Base-by-base conservation (phyloP, 1,140 invertebrate species). In the Pseudoatta argentina region DNA sequence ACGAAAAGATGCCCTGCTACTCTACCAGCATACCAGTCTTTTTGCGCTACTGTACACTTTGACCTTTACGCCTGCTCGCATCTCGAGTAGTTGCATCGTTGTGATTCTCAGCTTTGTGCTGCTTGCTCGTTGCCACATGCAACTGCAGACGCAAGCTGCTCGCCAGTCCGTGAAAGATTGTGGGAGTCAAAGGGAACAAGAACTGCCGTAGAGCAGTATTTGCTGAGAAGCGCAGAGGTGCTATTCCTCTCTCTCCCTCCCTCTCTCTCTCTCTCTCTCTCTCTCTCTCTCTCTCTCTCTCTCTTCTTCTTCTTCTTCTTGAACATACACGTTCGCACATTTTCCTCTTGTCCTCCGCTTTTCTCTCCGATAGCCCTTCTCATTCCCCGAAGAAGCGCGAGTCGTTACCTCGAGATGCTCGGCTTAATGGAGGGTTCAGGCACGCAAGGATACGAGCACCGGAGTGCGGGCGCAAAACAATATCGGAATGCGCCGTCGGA, bases 371-470 rank as follows among this genome's bases (percentile, higher is more conserved):
- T 21, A 21, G 30, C 27, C 48, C 63, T 21, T 51, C 66, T 85
- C 72, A 73, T 87, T 87, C 64, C 21, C n/a, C 55, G 71, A 75
- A 73, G 57, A 51, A 55, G 63, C 67, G 53, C 53, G 34, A 86
- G 77, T 89, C 76, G 82, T 88, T 89, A 89, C 76, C 83, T 81
- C 61, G 34, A 30, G 83, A 67, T 89, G 59, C 76, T 77, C 75
- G 66, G 87, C 83, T 83, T 89, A 89, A 89, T 88, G 88, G 30
- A 89, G 64, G 87, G 87, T 89, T 89, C 89, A 89, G 88, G 85
- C 72, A 82, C 83, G 83, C 83, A 76, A 88, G 82, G 51, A 44
- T 21, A 44, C 39, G 53, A 51, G 34, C 34, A 39, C 18, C 18
- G 48, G 53, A 61, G 64, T 21, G 39, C 53, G 69, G 67, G 59